phyloP scores from a whole-genome alignment of 1,140 invertebrate genomes.

The Nylanderia fulva region DNA sequence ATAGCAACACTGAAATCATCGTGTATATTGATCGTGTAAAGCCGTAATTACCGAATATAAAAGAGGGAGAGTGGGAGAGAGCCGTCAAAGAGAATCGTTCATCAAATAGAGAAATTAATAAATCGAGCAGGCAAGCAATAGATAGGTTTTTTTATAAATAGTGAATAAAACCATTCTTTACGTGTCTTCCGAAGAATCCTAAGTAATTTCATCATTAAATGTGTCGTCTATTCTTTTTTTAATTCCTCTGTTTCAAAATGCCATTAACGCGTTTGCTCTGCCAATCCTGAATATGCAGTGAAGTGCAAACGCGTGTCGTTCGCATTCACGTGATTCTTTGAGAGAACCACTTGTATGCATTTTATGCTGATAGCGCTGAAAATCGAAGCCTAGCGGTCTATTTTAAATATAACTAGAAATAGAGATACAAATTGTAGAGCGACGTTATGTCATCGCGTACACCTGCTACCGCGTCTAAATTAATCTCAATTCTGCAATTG shows the following conservation, averaged over 20 bases:
- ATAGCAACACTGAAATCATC: neutral
- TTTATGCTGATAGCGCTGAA: no score
- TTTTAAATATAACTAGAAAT: no score
- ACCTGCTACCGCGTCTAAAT: no score
- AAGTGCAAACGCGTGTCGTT: no score
- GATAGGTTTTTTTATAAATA: neutral
- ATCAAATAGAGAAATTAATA: neutral
- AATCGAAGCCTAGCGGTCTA: no score
- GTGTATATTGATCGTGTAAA: constrained; percentile 7
- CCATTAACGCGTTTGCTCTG: neutral
- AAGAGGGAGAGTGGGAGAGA: neutral
- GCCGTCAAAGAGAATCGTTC: neutral
- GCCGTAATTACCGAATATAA: neutral
- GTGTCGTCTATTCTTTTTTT: constrained; percentile 6
- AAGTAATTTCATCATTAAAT: no score
- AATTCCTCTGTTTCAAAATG: neutral
- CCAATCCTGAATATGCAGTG: neutral
- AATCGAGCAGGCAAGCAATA: neutral
- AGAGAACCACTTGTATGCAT: no score
- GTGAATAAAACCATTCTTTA: neutral
- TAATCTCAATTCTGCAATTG: no score
- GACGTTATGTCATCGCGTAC: no score
- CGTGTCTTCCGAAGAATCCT: no score
- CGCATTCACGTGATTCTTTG: no score
- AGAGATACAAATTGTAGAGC: no score